phyloP scores from a whole-genome alignment of 2,113 vertebrate species.

The Poeciliopsis turrubarensis region DNA sequence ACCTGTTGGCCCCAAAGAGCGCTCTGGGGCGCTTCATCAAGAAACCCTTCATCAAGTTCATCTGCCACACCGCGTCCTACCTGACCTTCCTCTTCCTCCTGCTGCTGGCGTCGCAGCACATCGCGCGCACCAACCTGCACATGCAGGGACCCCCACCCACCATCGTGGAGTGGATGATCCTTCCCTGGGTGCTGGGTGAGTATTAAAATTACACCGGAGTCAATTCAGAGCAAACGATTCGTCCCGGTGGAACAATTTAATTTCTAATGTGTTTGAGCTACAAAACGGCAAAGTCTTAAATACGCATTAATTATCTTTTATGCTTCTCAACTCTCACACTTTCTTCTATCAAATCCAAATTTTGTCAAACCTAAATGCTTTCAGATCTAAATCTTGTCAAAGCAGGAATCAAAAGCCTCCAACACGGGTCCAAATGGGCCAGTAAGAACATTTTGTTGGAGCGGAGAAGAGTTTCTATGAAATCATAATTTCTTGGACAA shows the following conservation, averaged over 20 bases:
- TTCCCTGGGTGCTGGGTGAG: constrained; percentile 94
- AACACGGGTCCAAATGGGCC: too few relatives aligned
- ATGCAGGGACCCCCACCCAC: constrained; percentile 96
- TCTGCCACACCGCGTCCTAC: constrained; percentile 97
- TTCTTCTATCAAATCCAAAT: too few relatives aligned
- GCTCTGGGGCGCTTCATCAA: constrained; percentile 94
- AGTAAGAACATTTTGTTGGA: too few relatives aligned
- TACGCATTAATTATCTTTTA: background rate
- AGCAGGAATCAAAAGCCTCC: too few relatives aligned
- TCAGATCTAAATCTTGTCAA: background rate
- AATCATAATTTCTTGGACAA: background rate
- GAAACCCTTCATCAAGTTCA: constrained; percentile 99
- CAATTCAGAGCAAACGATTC: too few relatives aligned
- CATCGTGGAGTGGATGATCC: constrained; percentile 97
- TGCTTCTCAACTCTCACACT: background rate
- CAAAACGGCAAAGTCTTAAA: background rate
- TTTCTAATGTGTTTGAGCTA: background rate
- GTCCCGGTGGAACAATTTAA: background rate
- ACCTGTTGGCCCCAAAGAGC: constrained; percentile 93
- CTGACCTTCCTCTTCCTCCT: constrained; percentile 97
- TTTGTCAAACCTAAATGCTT: too few relatives aligned
- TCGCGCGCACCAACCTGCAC: constrained; percentile 94
- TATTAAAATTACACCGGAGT: too few relatives aligned
- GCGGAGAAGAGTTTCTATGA: background rate
- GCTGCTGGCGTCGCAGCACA: constrained; percentile 95